Percentiles rank a stretch among this genome's conserved stretches.
These are phyloP conservation scores for Turritopsis rubra DNA, from an alignment of 30 jellyfish, hydroid and myxozoan genomes.

Conservation along the genomic window DNA sequence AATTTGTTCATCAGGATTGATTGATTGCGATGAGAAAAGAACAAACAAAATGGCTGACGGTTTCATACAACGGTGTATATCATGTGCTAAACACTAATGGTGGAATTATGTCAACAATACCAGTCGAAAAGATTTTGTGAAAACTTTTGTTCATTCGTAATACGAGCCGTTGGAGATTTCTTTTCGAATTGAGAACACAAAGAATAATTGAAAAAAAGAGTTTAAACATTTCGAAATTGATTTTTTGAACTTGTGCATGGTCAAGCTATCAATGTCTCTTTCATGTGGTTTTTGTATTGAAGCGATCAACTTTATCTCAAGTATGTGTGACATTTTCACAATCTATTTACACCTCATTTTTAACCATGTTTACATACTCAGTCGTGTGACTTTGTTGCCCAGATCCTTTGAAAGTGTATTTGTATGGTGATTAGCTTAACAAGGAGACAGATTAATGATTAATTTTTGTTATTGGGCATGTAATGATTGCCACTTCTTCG, in stretches of 20 bases:
- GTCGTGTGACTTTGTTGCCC: background rate
- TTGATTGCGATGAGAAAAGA: background rate
- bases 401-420: background rate
- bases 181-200: background rate
- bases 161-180: background rate
- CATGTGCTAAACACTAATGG: background rate
- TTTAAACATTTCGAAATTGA: background rate
- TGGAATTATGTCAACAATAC: background rate
- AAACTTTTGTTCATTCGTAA: background rate
- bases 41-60: background rate
- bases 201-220: background rate
- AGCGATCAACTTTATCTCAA: background rate
- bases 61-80: background rate
- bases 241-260: background rate
- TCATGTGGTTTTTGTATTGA: background rate
- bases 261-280: background rate
- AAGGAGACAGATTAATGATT: background rate
- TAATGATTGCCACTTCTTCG: background rate
- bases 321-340: background rate
- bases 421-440: background rate
- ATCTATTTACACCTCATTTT: background rate
- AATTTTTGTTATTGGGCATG: background rate
- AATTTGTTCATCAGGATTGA: background rate
- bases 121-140: background rate
- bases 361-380: background rate